Percentiles rank a stretch among this genome's conserved stretches.
These are phyloP conservation scores for Drosophila emarginata DNA, from an alignment of 2,888 invertebrate genomes.

Conservation along the genomic window DNA sequence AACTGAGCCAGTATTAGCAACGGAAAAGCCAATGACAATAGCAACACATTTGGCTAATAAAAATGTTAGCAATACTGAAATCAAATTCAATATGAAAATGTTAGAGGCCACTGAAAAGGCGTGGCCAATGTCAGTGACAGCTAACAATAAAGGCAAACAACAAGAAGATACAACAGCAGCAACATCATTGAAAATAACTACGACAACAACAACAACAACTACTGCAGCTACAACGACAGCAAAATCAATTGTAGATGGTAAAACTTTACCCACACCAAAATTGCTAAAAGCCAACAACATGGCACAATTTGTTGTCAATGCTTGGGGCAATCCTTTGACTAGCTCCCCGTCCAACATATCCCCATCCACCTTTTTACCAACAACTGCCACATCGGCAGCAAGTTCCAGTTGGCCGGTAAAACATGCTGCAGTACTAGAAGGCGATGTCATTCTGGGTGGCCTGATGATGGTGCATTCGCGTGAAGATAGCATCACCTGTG, in stretches of 20 bases:
- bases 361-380: not conserved
- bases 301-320: slow-evolving; percentile 33
- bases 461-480: slow-evolving; percentile 98
- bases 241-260: slow-evolving; percentile 14
- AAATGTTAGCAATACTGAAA: slow-evolving; percentile 29
- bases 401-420: slow-evolving; percentile 89
- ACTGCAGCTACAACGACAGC: slow-evolving; percentile 14
- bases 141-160: slow-evolving; percentile 17
- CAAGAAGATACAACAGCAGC: slow-evolving; percentile 18
- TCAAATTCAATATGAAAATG: slow-evolving; percentile 39
- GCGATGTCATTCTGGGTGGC: slow-evolving; percentile 94
- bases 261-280: slow-evolving; percentile 25
- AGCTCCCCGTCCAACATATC: not conserved
- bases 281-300: slow-evolving; percentile 20
- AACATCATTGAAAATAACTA: not conserved
- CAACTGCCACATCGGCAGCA: not conserved
- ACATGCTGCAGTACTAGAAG: slow-evolving; percentile 92
- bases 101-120: slow-evolving; percentile 25
- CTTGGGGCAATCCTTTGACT: slow-evolving; percentile 25
- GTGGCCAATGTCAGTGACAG: slow-evolving; percentile 18
- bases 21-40: slow-evolving; percentile 9
- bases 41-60: slow-evolving; percentile 29
- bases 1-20: slow-evolving; percentile 8
- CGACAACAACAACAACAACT: slow-evolving; percentile 22
- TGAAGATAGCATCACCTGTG: slow-evolving; percentile 93